Evolutionary conservation across 2,113 vertebrate species (phyloP).

Genomic region (Rhinopomastus cyanomelas): DNA sequence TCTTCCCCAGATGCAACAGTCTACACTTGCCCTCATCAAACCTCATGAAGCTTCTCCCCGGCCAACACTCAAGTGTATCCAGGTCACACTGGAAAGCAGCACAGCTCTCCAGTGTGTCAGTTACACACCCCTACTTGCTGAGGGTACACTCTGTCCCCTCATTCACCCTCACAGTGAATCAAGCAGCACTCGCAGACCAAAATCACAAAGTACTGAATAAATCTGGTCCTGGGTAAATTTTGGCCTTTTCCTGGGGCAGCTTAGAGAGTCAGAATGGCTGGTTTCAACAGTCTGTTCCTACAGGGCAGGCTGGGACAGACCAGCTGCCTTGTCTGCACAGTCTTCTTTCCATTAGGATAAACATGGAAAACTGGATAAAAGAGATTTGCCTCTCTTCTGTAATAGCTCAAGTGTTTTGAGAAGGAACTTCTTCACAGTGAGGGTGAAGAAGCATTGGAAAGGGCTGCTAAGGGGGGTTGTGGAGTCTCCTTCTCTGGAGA

Average conservation of each 20-base stretch:
- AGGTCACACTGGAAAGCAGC: too few species aligned
- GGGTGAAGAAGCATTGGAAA: too few species aligned
- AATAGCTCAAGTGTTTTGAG: not conserved
- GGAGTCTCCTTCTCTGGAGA: too few species aligned
- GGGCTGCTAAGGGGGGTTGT: too few species aligned
- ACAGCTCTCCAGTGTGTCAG: too few species aligned
- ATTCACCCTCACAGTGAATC: not conserved
- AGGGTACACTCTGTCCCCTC: not conserved
- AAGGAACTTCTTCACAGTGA: too few species aligned
- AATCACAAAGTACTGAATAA: not conserved
- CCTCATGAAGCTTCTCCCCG: too few species aligned
- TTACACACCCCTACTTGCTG: too few species aligned
- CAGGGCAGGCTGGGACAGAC: not conserved
- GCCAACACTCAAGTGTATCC: too few species aligned
- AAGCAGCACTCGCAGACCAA: not conserved
- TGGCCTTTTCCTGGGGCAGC: not conserved
- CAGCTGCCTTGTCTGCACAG: accelerated
- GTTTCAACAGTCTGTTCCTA: not conserved
- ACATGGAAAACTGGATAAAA: not conserved
- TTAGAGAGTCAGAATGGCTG: not conserved
- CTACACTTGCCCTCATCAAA: too few species aligned
- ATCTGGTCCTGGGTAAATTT: not conserved
- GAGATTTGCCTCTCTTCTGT: not conserved
- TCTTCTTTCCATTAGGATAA: not conserved
- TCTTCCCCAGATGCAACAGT: too few species aligned